Base-by-base conservation (phyloP, 2,797 vertebrate species). In the Holocentrus rufus region DNA sequence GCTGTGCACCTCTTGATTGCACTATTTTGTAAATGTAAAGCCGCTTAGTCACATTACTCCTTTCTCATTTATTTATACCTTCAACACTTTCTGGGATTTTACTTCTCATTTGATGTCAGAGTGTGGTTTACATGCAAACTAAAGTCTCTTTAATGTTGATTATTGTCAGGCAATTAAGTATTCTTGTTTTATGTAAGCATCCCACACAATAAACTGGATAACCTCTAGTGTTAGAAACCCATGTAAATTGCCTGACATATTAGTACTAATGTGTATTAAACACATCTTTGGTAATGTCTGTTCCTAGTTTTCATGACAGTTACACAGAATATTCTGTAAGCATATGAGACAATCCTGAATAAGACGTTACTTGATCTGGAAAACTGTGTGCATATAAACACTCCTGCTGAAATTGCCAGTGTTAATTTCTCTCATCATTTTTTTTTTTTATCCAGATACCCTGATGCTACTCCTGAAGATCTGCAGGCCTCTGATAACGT, bases 401-500 rank as follows among this genome's bases (percentile, higher is more conserved):
- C 1, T 63, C 2, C 18, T 22, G 13, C 11, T 47, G 11, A 6
- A 69, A 25, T 1, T 6, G 0, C n/a, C 36, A 39, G 15, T 66
- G 13, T n/a, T 75, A 1, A 34, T 25, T 31, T 50, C 1, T 22
- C 1, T 1, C 65, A 66, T 4, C 1, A 60, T 2, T 5, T 23
- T 10, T 10, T 44, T 18, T 8, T 76, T 66, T 36, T 5, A 31
- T 57, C n/a, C 88, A 98, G 97, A 30, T 99, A 98, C 34, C 97
- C 97, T 0, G 97, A 99, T 11, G 97, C 97, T 71, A 98, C 96
- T 1, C 93, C 96, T 0, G 97, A 98, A 85, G 97, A 99, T 53
- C 94, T 99, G 36, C 96, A 95, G 91, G 94, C 96, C 5, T 92
- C 95, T 55, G 97, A 99, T 83, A 99, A 99, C 0, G 97, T 99